Conservation (phyloP, 2,113 vertebrate genomes). For the Arothron firmamentum region DNA sequence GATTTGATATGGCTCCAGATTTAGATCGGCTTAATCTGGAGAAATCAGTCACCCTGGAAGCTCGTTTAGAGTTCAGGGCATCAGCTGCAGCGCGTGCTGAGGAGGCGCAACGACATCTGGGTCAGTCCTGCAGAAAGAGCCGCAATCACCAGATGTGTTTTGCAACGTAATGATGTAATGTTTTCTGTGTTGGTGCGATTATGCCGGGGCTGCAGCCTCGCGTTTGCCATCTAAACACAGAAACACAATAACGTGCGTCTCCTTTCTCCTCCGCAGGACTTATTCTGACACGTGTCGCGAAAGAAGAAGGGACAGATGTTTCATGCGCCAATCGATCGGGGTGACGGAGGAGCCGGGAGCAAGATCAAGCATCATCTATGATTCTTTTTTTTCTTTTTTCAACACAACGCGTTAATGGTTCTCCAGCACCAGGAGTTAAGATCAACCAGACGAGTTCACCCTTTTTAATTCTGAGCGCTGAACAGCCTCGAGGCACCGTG, state of each 20-base stretch:
- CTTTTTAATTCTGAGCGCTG: constrained; percentile 23
- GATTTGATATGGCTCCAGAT: constrained; percentile 40
- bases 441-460: constrained; percentile 20
- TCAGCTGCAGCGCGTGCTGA: constrained; percentile 55
- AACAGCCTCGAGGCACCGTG: constrained; percentile 19
- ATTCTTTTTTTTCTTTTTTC: constrained; percentile 16
- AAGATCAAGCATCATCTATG: constrained; percentile 32
- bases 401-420: constrained; percentile 27
- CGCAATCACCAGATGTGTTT: constrained; percentile 45
- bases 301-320: constrained; percentile 4
- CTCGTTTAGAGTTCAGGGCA: constrained; percentile 48
- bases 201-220: too few species aligned
- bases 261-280: constrained; percentile 56
- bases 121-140: constrained; percentile 10
- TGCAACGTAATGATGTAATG: constrained; percentile 4
- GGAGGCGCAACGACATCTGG: constrained; percentile 47
- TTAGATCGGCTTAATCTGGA: constrained; percentile 52
- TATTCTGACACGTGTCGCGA: constrained; percentile 24
- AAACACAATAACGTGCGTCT: constrained; percentile 52
- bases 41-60: constrained; percentile 54
- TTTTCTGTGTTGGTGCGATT: constrained; percentile 13
- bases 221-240: not conserved
- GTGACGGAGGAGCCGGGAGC: constrained; percentile 28
- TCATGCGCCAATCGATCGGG: constrained; percentile 32
- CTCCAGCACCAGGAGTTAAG: constrained; percentile 28